A percentile compares a stretch with the other conserved stretches of the same genome.
These are phyloP conservation scores for Hydrotaea cyrtoneurina DNA, from an alignment of 2,888 invertebrate species.

Conservation along the genomic window DNA sequence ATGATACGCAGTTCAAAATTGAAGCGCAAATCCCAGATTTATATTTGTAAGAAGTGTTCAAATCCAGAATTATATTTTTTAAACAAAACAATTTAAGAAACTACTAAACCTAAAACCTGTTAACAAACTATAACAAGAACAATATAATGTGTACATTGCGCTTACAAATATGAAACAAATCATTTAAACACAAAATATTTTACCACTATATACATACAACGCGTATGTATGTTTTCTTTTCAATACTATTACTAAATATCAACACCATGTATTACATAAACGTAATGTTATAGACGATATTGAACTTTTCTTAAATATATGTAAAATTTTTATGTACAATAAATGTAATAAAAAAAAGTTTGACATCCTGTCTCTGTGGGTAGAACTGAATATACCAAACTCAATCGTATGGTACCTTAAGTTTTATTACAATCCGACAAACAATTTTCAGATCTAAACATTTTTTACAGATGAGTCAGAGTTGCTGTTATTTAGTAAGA, in stretches of 20 bases:
- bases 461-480: no score
- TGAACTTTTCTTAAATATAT: conserved; percentile 29
- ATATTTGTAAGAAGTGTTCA: conserved; percentile 7
- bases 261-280: conserved; percentile 7
- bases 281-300: conserved; percentile 14
- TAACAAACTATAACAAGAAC: background rate
- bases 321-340: conserved; percentile 38
- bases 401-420: no score
- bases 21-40: background rate
- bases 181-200: conserved; percentile 21
- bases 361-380: no score
- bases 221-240: conserved; percentile 17
- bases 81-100: conserved; percentile 19
- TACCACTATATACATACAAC: conserved; percentile 1
- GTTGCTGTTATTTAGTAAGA: no score
- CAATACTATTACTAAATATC: conserved; percentile 1
- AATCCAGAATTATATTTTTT: background rate
- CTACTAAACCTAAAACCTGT: background rate
- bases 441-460: no score
- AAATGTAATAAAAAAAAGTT: conserved; percentile 12
- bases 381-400: no score
- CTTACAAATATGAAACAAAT: conserved; percentile 41
- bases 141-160: conserved; percentile 19
- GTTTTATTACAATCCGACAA: no score
- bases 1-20: background rate